A percentile compares a stretch with the other conserved stretches of the same genome.
Evolutionary conservation across 2,113 vertebrate species (phyloP).

Genomic region (Urocolius indicus): DNA sequence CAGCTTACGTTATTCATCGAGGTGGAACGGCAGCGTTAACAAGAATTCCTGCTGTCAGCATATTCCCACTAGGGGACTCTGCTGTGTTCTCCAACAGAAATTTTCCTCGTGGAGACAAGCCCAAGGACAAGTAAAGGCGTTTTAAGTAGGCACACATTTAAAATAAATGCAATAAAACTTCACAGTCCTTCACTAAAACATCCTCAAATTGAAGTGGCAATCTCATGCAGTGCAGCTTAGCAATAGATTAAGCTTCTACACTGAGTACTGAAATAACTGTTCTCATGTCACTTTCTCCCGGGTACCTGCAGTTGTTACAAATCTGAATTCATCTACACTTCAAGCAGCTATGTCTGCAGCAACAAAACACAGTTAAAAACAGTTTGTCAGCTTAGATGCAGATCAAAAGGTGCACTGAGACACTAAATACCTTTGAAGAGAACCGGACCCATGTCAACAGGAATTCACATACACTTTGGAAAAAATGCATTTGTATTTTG

Average conservation of each 20-base stretch:
- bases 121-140: slow-evolving; percentile 13
- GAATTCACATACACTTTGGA: background rate
- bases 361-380: background rate
- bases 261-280: background rate
- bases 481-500: background rate
- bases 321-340: background rate
- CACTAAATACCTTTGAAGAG: background rate
- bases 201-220: background rate
- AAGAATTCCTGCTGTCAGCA: background rate
- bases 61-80: slow-evolving; percentile 50
- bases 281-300: background rate
- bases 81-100: background rate
- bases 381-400: background rate
- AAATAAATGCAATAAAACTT: background rate
- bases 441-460: background rate
- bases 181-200: background rate
- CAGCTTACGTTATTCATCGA: background rate
- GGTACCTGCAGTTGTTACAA: background rate
- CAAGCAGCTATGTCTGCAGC: background rate
- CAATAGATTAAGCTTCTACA: background rate
- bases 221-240: background rate
- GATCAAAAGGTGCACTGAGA: background rate
- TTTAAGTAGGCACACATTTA: background rate
- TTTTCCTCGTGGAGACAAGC: background rate
- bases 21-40: background rate